Evolutionary conservation across 2,888 invertebrate genomes (phyloP).

Genomic region (Pseudeuparius sepicola): DNA sequence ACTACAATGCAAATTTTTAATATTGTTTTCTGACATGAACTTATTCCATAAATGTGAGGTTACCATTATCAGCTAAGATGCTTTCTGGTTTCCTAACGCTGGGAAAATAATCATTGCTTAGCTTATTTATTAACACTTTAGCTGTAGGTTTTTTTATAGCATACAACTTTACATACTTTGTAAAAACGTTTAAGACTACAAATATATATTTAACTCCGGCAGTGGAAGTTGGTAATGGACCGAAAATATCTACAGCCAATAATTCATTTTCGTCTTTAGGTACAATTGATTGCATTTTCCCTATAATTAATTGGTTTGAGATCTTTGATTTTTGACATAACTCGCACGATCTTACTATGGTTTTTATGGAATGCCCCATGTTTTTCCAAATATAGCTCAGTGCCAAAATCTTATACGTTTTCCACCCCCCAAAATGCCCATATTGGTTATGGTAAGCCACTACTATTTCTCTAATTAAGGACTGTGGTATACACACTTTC

Average conservation of each 20-base stretch:
- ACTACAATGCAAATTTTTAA: constrained; percentile 8
- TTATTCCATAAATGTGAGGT: constrained; percentile 19
- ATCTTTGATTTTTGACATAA: constrained; percentile 20
- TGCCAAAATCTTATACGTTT: constrained; percentile 10
- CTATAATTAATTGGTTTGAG: constrained; percentile 6
- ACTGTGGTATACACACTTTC: too few relatives aligned
- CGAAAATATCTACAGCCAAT: constrained; percentile 21
- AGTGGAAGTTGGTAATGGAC: constrained; percentile 20
- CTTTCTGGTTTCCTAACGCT: constrained; percentile 7
- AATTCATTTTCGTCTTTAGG: constrained; percentile 17
- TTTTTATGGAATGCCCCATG: constrained; percentile 10
- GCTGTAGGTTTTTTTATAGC: constrained; percentile 12
- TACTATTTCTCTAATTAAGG: too few relatives aligned
- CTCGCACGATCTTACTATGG: constrained; percentile 13
- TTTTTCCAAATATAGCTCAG: constrained; percentile 5
- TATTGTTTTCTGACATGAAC: constrained; percentile 2
- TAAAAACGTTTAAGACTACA: constrained; percentile 23
- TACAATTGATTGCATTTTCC: constrained; percentile 12
- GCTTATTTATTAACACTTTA: too few relatives aligned
- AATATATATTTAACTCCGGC: constrained; percentile 20
- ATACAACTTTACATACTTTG: constrained; percentile 22
- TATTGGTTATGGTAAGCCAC: too few relatives aligned
- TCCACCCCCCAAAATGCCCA: constrained; percentile 17
- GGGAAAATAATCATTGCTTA: constrained; percentile 16
- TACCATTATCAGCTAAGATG: constrained; percentile 17